Evolutionary conservation across 1,140 invertebrate genomes (phyloP).

Genomic region (Drosophila pandora): DNA sequence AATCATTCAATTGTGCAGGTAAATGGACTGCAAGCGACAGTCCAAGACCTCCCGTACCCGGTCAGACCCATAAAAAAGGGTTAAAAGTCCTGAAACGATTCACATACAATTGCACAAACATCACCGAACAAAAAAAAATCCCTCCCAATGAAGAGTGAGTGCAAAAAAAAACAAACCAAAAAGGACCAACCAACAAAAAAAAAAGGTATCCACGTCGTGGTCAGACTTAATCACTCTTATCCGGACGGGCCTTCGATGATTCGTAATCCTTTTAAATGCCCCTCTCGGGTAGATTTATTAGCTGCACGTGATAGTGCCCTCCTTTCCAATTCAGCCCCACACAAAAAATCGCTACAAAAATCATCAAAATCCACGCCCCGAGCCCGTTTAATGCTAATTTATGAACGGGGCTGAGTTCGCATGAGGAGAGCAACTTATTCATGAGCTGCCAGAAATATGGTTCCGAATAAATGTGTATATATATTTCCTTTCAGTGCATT

Average conservation of each 20-base stretch:
- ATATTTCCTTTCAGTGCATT: slow-evolving; percentile 49
- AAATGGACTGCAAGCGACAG: slow-evolving; percentile 83
- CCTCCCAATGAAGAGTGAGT: slow-evolving; percentile 1
- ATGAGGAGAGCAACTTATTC: slow-evolving; percentile 66
- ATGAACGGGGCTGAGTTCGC: slow-evolving; percentile 49
- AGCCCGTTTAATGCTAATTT: slow-evolving; percentile 79
- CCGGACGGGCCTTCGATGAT: slow-evolving; percentile 58
- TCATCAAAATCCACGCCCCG: slow-evolving; percentile 57
- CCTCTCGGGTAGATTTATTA: slow-evolving; percentile 72
- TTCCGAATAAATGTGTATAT: slow-evolving; percentile 29
- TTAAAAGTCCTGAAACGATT: slow-evolving; percentile 56
- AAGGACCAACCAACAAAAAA: background rate
- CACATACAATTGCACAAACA: slow-evolving; percentile 73
- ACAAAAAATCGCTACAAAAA: slow-evolving; percentile 33
- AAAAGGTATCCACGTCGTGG: slow-evolving; percentile 49
- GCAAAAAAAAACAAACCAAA: background rate
- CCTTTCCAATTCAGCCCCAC: slow-evolving; percentile 7
- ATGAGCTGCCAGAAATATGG: slow-evolving; percentile 66
- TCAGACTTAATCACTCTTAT: slow-evolving; percentile 81
- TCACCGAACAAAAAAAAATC: slow-evolving; percentile 20
- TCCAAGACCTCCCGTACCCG: slow-evolving; percentile 47
- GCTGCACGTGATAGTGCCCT: slow-evolving; percentile 74
- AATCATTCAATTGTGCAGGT: slow-evolving; percentile 83
- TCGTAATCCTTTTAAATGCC: slow-evolving; percentile 73
- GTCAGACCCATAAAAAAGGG: slow-evolving; percentile 39